phyloP scores from a whole-genome alignment of 2,888 invertebrate species.

The Patella ulyssiponensis region DNA sequence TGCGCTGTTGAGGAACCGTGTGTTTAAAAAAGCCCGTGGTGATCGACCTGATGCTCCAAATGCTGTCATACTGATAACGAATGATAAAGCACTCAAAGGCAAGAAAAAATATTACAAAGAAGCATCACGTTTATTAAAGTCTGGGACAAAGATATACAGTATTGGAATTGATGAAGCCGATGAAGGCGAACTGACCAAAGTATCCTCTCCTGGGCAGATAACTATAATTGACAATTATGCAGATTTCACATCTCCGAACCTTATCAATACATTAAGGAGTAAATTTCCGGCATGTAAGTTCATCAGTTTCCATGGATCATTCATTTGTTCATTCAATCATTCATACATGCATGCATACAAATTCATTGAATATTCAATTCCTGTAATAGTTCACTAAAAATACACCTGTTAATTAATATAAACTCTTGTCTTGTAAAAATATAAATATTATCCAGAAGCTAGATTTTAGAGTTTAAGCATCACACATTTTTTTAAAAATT shows the following conservation, averaged over 20 bases:
- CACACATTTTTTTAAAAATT: too few species aligned
- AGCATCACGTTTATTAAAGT: conserved; percentile 26
- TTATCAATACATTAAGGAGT: conserved; percentile 19
- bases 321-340: too few species aligned
- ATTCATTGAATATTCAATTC: too few species aligned
- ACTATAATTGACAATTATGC: conserved; percentile 37
- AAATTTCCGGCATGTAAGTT: conserved; percentile 3
- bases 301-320: background rate
- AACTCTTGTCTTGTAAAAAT: too few species aligned
- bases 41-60: conserved; percentile 40
- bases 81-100: conserved; percentile 32
- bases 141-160: conserved; percentile 36
- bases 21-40: background rate
- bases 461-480: too few species aligned
- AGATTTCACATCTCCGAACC: conserved; percentile 18
- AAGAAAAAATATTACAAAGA: conserved; percentile 22
- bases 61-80: conserved; percentile 43
- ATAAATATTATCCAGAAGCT: too few species aligned
- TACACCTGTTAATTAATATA: too few species aligned
- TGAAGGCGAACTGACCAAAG: conserved; percentile 36
- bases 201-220: conserved; percentile 39
- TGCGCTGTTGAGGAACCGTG: conserved; percentile 32
- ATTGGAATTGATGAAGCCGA: conserved; percentile 37
- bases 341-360: too few species aligned
- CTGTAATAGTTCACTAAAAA: too few species aligned